Conservation (phyloP, 1,140 invertebrate species). For the Polyergus mexicanus region DNA sequence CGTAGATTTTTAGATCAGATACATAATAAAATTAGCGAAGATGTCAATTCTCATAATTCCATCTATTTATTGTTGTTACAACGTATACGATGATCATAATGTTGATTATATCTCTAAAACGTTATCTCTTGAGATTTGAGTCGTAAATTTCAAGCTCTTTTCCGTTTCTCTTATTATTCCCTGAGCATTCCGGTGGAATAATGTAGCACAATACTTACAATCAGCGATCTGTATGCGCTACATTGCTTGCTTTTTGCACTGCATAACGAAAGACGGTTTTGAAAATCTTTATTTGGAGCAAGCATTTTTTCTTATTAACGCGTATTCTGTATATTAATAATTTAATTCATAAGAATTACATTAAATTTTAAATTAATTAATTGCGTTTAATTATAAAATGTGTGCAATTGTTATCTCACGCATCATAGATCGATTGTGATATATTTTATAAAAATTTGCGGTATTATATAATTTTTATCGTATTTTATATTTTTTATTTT, state of each 20-base stretch:
- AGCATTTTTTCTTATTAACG: neutral
- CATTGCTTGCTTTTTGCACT: conserved; percentile 41
- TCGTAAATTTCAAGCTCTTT: conserved; percentile 45
- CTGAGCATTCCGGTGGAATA: conserved; percentile 45
- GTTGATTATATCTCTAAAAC: conserved; percentile 37
- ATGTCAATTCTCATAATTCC: conserved; percentile 21
- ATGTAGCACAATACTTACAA: conserved; percentile 44
- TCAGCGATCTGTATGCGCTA: conserved; percentile 44
- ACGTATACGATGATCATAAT: neutral
- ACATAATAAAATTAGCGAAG: conserved; percentile 5
- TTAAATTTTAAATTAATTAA: neutral
- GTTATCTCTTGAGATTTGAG: conserved; percentile 34
- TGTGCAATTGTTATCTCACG: neutral
- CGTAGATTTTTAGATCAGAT: conserved; percentile 29
- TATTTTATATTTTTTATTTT: conserved; percentile 17
- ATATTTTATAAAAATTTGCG: neutral
- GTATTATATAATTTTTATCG: neutral
- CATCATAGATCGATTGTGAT: neutral
- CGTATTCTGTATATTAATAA: neutral
- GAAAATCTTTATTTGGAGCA: conserved; percentile 19
- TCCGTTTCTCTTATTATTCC: conserved; percentile 55
- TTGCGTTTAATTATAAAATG: neutral
- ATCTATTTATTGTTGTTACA: conserved; percentile 16
- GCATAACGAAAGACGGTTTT: conserved; percentile 34
- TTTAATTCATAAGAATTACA: neutral